phyloP scores from a whole-genome alignment of 2,888 invertebrate species.

The Drosophila eohydei region DNA sequence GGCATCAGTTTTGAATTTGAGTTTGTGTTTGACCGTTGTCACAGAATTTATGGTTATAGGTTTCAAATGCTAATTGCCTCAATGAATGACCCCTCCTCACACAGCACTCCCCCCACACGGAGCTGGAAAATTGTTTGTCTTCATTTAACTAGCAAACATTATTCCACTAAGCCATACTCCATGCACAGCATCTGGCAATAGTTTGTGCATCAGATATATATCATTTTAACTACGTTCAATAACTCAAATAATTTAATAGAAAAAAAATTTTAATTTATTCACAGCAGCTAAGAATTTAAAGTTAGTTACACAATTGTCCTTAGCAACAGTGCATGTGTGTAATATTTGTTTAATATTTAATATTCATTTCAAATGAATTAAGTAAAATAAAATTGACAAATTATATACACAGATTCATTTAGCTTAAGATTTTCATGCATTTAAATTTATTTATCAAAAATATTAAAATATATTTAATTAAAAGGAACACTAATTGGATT shows the following conservation, averaged over 20 bases:
- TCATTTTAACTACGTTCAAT: conserved; percentile 9
- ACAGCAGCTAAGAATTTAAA: background rate
- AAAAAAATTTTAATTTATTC: background rate
- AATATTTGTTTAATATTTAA: background rate
- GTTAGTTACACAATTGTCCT: background rate
- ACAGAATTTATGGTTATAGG: conserved; percentile 68
- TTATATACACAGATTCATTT: background rate
- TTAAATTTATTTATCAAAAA: background rate
- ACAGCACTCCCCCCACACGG: background rate
- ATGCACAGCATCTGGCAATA: background rate
- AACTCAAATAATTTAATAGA: background rate
- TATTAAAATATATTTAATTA: too few relatives aligned
- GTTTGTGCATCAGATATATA: background rate
- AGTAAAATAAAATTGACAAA: background rate
- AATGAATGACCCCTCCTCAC: background rate
- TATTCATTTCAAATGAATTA: background rate
- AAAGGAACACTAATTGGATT: background rate
- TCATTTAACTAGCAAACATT: conserved; percentile 14
- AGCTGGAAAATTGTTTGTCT: conserved; percentile 18
- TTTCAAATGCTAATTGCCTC: conserved; percentile 68
- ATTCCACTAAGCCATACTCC: conserved; percentile 1
- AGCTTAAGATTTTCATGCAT: background rate
- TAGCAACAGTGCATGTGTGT: background rate
- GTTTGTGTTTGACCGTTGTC: conserved; percentile 43
- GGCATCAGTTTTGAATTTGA: conserved; percentile 16